Evolutionary conservation across 1,140 invertebrate species (phyloP).

Genomic region (Brachionus koreanus): DNA sequence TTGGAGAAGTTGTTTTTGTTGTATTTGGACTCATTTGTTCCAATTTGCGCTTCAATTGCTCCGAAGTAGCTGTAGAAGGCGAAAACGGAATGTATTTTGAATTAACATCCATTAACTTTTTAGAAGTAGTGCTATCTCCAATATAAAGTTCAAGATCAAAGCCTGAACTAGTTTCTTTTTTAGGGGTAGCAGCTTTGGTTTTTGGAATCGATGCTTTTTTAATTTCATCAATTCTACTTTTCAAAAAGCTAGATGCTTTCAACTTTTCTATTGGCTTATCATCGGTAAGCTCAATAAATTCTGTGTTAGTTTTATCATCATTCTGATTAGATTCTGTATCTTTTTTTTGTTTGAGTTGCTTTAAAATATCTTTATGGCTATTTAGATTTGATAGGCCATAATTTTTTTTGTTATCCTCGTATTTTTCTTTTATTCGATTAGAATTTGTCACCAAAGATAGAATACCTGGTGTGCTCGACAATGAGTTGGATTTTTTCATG

Average conservation of each 20-base stretch:
- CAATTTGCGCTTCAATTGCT: slow-evolving; percentile 23
- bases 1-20: neutral
- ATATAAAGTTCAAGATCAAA: slow-evolving; percentile 42
- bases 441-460: neutral
- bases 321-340: neutral
- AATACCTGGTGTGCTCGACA: neutral
- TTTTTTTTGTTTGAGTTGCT: slow-evolving; percentile 23
- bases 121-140: neutral
- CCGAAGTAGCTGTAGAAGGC: neutral
- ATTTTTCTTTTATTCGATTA: slow-evolving; percentile 7
- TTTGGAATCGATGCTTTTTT: neutral
- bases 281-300: neutral
- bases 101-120: slow-evolving; percentile 38
- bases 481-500: slow-evolving; percentile 16
- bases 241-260: neutral
- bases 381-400: neutral
- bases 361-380: slow-evolving; percentile 41
- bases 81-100: slow-evolving; percentile 31
- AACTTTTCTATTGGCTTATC: neutral
- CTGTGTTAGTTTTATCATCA: neutral
- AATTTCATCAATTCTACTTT: slow-evolving; percentile 16
- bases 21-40: slow-evolving; percentile 24
- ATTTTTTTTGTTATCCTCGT: slow-evolving; percentile 32
- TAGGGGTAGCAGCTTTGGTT: neutral
- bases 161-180: neutral